Base-by-base conservation (phyloP, 1,140 invertebrate species). In the Anastrepha ludens region DNA sequence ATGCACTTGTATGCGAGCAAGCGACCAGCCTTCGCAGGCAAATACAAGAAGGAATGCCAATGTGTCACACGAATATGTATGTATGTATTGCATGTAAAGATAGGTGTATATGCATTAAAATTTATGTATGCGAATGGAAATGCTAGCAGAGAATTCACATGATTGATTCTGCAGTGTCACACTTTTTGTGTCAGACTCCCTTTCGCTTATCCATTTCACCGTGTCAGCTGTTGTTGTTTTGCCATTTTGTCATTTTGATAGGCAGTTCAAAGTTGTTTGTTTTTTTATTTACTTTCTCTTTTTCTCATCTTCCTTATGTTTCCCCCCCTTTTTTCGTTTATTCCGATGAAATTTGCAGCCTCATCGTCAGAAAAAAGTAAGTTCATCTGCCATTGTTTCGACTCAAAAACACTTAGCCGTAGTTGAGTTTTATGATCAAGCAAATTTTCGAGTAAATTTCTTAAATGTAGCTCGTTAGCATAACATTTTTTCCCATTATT, bases 211-310 rank as follows among this genome's bases (percentile, higher is more conserved):
- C 67, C 15, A 11, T 47, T 41, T 62, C 29, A 70, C 44, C 47
- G 67, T 47, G 67, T 74, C 67, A 74, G 67, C 67, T 74, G 67
- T 74, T 47, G 67, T 74, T 74, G 39, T 44, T 1, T 17, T 74
- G 44, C 67, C 67, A n/a, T 74, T 74, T 74, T 74, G 67, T 74
- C 67, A 74, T 74, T 74, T 74, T 44, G 67, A 74, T 74, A 74
- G 67, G 67, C 67, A 47, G 67, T 47, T 74, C 67, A 74, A n/a
- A 13, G 44, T 47, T 17, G 5, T n/a, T 29, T 62, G 3, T 62
- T 62, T 47, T 74, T 74, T 74, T 20, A 39, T 74, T 74, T n/a
- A 15, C 67, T 44, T 5, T 1, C 60, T 5, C 15, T 62, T 62
- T 6, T 17, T 47, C 15, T 44, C 0, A 2, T 74, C 0, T 17